Percentiles rank a stretch among this genome's conserved stretches.
Conservation (phyloP, 2,113 vertebrate species). For the Tenrec ecaudatus region DNA sequence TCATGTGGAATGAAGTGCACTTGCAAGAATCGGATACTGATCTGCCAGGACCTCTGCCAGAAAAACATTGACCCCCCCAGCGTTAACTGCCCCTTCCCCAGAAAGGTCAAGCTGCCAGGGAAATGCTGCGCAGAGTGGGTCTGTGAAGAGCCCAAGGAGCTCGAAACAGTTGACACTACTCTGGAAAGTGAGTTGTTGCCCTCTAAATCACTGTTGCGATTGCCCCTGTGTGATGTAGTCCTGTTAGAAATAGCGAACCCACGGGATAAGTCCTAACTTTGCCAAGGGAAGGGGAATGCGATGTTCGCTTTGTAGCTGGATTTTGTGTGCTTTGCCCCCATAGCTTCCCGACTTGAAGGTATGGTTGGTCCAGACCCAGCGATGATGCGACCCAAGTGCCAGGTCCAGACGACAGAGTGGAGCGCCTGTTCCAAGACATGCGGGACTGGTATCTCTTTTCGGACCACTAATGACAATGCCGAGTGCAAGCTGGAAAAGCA, state of each 20-base stretch:
- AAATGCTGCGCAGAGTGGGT: conserved; percentile 99
- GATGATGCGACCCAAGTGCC: conserved; percentile 97
- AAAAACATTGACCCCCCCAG: conserved; percentile 92
- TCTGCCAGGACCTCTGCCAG: conserved; percentile 96
- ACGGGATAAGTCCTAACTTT: background rate
- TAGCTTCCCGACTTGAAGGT: conserved; percentile 97
- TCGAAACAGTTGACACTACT: conserved; percentile 92
- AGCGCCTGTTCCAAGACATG: conserved; percentile 99
- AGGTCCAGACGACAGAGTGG: conserved; percentile 99
- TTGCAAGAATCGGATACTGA: conserved; percentile 95
- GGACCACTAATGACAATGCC: conserved; percentile 98
- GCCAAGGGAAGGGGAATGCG: too few relatives aligned
- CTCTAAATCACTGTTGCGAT: too few relatives aligned
- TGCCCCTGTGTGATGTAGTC: background rate
- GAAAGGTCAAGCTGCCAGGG: conserved; percentile 86
- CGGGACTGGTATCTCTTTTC: conserved; percentile 97
- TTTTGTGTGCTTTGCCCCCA: conserved; percentile 53
- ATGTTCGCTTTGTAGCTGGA: conserved; percentile 46
- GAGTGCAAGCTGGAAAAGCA: conserved; percentile 98
- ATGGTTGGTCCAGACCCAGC: conserved; percentile 96
- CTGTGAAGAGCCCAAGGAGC: conserved; percentile 90
- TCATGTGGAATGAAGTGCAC: conserved; percentile 99
- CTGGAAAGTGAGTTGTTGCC: conserved; percentile 91
- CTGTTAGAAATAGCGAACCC: background rate
- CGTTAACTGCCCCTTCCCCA: too few relatives aligned